Conservation (phyloP, 2,888 invertebrate species). For the Nephrotoma guestfalica region DNA sequence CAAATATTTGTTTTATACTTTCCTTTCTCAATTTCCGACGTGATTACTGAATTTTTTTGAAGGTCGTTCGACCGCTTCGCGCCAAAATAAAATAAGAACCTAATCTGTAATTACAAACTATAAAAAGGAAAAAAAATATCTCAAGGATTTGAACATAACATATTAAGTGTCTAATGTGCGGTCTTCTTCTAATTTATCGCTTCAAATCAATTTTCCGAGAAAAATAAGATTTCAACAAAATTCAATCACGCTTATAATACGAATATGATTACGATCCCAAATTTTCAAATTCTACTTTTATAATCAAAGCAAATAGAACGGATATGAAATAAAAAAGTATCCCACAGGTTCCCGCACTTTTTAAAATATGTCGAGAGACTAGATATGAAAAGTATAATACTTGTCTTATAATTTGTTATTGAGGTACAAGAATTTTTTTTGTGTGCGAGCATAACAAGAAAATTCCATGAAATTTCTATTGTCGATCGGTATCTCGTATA, state of each 20-base stretch:
- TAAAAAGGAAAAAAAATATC: background rate
- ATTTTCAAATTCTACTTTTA: background rate
- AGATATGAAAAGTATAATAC: background rate
- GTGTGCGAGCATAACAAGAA: background rate
- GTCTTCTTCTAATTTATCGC: background rate
- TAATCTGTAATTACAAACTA: background rate
- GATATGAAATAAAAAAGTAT: background rate
- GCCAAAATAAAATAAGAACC: background rate
- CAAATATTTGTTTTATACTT: background rate
- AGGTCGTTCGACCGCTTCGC: background rate
- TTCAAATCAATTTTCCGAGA: background rate
- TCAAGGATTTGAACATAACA: background rate
- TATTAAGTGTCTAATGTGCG: background rate
- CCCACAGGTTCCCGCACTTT: background rate
- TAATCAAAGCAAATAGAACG: background rate
- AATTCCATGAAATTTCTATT: background rate
- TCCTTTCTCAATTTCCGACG: background rate
- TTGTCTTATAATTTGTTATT: background rate
- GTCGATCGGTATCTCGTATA: background rate
- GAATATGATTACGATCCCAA: background rate
- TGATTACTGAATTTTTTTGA: background rate
- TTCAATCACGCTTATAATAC: background rate
- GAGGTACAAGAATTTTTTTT: background rate
- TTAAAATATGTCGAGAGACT: background rate
- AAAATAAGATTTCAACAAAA: background rate